Evolutionary conservation across 2,113 vertebrate genomes (phyloP).

Genomic region (Phalacrocorax aristotelis): DNA sequence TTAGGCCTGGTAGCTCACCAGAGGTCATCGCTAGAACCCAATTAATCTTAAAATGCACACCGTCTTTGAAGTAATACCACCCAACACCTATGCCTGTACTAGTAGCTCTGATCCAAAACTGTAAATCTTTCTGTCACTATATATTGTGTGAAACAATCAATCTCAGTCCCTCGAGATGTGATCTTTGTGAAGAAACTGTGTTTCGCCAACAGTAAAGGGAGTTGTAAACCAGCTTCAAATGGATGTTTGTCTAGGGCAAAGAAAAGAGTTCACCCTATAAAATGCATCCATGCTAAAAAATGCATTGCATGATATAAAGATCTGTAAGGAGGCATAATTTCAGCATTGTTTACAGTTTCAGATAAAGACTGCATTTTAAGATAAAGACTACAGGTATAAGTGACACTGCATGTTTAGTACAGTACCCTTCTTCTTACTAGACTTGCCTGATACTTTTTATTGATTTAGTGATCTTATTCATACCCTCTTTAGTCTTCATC

Average conservation of each 20-base stretch:
- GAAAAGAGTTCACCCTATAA: background rate
- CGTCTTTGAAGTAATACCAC: constrained; percentile 44
- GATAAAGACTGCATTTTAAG: background rate
- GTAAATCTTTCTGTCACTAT: constrained; percentile 69
- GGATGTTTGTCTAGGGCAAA: constrained; percentile 17
- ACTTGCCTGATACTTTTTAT: background rate
- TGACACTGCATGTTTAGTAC: background rate
- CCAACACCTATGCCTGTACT: background rate
- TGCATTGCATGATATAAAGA: background rate
- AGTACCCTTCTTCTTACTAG: background rate
- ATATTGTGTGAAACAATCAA: constrained; percentile 55
- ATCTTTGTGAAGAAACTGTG: constrained; percentile 28
- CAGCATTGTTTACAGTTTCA: background rate
- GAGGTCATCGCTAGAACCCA: background rate
- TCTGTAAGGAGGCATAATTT: background rate
- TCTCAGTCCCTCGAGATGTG: constrained; percentile 42
- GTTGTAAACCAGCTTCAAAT: constrained; percentile 58
- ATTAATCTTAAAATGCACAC: constrained; percentile 45
- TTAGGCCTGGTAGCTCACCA: constrained; percentile 2
- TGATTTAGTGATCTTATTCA: background rate
- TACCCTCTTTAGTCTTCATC: background rate
- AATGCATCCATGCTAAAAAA: constrained; percentile 16
- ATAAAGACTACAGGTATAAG: background rate
- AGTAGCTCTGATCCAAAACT: constrained; percentile 60
- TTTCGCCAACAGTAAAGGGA: constrained; percentile 19